Base-by-base conservation (phyloP, 2,888 invertebrate genomes). In the Plagodis dolabraria region DNA sequence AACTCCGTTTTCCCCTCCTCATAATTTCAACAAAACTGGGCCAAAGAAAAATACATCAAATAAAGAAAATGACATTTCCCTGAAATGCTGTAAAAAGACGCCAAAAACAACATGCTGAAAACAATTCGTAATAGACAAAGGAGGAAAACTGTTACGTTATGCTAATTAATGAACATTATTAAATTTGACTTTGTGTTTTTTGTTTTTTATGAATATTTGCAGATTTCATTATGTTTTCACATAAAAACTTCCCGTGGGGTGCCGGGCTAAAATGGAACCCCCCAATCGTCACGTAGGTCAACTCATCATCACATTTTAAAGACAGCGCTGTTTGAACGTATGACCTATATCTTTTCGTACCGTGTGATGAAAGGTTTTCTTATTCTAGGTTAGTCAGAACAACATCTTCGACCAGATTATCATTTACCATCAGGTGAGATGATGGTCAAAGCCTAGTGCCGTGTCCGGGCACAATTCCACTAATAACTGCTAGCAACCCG, bases 41-140 rank as follows among this genome's bases (percentile, higher is more conserved):
- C 42, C 56, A 56, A 53, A 56, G 46, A 49, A 53, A 49, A 53
- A 61, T 57, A 57, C 56, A 46, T 57, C 46, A 43, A 11, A 46
- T 53, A 53, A 45, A 52, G 50, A 52, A 61, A 61, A 57, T 53
- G 56, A 49, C 53, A 61, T 61, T 57, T 53, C 53, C 38, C 46
- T 10, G 10, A 40, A 44, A 53, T 50, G 35, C 43, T 12, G 33
- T 34, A 50, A 59, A 46, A 34, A 48, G 45, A 48, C 56, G 44
- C 60, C 56, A 53, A 56, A 59, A 57, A 53, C 60, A 55, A 44
- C 51, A 58, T 49, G 54, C 56, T 33, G 52, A 60, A 60, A 55
- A 51, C 51, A 52, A 52, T 60, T 60, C 51, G 11, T 40, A 43
- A 47, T 10, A 42, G 53, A 6, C 49, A 11, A 38, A 33, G 11